phyloP scores from a whole-genome alignment of 2,113 vertebrate species.

The Fulica atra region DNA sequence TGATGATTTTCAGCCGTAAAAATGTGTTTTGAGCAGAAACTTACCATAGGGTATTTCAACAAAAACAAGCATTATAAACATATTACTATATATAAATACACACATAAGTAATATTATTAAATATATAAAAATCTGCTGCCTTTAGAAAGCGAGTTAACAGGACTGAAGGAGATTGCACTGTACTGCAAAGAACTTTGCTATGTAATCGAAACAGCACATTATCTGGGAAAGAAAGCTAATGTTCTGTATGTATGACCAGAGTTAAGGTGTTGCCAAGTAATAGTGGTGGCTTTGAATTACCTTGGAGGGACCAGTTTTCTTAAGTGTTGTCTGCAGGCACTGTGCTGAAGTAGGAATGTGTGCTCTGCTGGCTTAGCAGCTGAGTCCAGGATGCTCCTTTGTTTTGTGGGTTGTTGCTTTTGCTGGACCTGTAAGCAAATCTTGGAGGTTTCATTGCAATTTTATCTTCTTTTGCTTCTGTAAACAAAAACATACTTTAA shows the following conservation, averaged over 20 bases:
- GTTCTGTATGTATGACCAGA: neutral
- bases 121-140: neutral
- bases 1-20: neutral
- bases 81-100: too few relatives aligned
- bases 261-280: neutral
- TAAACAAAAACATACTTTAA: neutral
- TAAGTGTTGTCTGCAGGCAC: neutral
- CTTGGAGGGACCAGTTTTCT: neutral
- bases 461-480: neutral
- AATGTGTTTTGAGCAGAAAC: neutral
- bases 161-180: neutral
- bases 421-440: neutral
- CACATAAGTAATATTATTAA: too few relatives aligned
- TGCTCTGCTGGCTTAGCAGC: neutral
- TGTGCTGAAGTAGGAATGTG: rapidly evolving
- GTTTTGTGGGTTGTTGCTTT: neutral
- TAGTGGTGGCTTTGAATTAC: neutral
- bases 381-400: neutral
- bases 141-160: neutral
- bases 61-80: neutral
- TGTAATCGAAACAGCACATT: neutral
- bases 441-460: neutral
- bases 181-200: neutral
- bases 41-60: neutral
- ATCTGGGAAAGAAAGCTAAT: neutral